A percentile compares a stretch with the other conserved stretches of the same genome.
phyloP scores from a whole-genome alignment of 2,113 vertebrate genomes.

The Phaethornis superciliosus region DNA sequence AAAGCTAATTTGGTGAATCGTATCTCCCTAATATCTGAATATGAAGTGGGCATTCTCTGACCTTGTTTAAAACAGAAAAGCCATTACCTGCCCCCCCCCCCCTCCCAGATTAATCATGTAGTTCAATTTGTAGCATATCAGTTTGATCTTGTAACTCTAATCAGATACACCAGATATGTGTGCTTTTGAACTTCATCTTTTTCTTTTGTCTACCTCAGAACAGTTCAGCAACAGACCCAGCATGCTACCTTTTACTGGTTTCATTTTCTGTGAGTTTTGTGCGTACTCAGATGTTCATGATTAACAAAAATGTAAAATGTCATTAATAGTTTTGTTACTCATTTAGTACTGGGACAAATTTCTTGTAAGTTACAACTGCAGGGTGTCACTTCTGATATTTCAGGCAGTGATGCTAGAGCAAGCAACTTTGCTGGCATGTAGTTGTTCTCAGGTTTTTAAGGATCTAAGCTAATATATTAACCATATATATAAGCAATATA shows the following conservation, averaged over 20 bases:
- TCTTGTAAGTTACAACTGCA: neutral
- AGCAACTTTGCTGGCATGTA: neutral
- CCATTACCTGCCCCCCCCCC: neutral
- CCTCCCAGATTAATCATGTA: neutral
- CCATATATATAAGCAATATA: too few relatives aligned
- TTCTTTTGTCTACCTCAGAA: neutral
- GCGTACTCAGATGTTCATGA: neutral
- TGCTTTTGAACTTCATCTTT: neutral
- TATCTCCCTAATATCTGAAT: neutral
- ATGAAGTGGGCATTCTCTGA: neutral
- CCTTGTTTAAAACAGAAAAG: neutral
- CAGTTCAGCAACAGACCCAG: neutral
- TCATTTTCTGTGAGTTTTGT: neutral
- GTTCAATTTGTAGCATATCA: neutral
- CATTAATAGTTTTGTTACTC: neutral
- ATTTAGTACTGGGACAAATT: neutral
- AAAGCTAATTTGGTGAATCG: neutral
- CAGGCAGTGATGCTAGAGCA: neutral
- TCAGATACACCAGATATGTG: neutral
- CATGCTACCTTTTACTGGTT: neutral
- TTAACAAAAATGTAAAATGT: neutral
- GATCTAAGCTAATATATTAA: neutral
- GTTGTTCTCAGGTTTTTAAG: neutral
- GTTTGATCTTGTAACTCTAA: neutral
- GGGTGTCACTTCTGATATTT: neutral